A percentile compares a stretch with the other conserved stretches of the same genome.
These are phyloP conservation scores for Oreonectes daqikongensis DNA, from an alignment of 2,797 vertebrate genomes.

Conservation along the genomic window DNA sequence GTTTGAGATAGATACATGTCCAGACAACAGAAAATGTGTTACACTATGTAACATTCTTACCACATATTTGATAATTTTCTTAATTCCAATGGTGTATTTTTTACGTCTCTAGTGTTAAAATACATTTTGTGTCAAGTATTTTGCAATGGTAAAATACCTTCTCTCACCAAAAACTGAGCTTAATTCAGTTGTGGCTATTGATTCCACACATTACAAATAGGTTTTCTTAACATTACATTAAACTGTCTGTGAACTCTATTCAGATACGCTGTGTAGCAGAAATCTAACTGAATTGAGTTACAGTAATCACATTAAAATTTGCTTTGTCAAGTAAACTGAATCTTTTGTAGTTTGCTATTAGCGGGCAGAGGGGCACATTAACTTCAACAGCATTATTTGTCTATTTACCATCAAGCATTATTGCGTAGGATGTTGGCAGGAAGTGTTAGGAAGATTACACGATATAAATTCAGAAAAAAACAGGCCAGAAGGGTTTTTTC, in stretches of 20 bases:
- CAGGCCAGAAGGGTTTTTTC: not conserved
- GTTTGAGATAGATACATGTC: conserved; percentile 12
- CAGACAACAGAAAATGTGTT: not conserved
- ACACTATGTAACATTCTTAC: not conserved
- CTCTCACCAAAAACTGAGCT: too few relatives aligned
- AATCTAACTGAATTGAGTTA: not conserved
- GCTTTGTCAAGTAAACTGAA: not conserved
- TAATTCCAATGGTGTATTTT: too few relatives aligned
- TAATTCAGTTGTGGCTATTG: too few relatives aligned
- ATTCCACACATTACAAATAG: not conserved
- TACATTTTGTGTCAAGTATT: too few relatives aligned
- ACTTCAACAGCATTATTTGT: not conserved
- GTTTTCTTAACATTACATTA: too few relatives aligned
- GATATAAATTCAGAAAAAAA: not conserved
- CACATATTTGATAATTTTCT: too few relatives aligned
- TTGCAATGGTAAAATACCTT: not conserved
- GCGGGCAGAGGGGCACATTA: not conserved
- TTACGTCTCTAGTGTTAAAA: too few relatives aligned
- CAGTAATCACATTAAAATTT: not conserved
- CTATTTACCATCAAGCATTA: not conserved
- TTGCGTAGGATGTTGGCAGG: not conserved
- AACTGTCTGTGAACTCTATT: not conserved
- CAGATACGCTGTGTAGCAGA: not conserved
- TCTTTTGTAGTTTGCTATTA: not conserved
- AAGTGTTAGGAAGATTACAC: not conserved